Evolutionary conservation across 2,888 invertebrate species (phyloP).

Genomic region (Melikaiella ostensackeni): DNA sequence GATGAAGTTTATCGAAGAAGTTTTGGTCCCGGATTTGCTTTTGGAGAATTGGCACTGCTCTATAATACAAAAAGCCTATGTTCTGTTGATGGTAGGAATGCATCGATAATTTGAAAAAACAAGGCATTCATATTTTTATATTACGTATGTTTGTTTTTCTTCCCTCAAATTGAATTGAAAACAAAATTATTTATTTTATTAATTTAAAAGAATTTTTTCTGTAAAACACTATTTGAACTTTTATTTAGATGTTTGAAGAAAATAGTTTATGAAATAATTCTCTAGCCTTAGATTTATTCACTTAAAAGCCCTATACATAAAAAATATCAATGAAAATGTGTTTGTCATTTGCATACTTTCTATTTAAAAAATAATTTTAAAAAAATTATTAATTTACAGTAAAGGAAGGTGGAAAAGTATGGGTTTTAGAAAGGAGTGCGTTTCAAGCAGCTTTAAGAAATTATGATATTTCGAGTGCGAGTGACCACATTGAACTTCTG

Average conservation of each 20-base stretch:
- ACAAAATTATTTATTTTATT: too few relatives aligned
- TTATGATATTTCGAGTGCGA: conserved; percentile 86
- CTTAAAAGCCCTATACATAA: too few relatives aligned
- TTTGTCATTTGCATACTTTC: too few relatives aligned
- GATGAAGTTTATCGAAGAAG: conserved; percentile 85
- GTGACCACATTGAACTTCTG: conserved; percentile 89
- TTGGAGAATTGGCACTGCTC: conserved; percentile 95
- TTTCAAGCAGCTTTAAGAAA: conserved; percentile 93
- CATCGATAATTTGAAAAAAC: background rate
- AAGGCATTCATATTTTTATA: background rate
- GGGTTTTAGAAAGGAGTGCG: conserved; percentile 90
- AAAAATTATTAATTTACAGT: conserved; percentile 77
- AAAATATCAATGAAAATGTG: too few relatives aligned
- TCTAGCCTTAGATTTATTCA: too few relatives aligned
- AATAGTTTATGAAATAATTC: too few relatives aligned
- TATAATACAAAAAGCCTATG: conserved; percentile 95
- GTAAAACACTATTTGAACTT: too few relatives aligned
- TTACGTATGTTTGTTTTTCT: too few relatives aligned
- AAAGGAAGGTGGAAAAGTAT: conserved; percentile 87
- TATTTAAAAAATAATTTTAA: background rate
- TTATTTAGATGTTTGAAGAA: too few relatives aligned
- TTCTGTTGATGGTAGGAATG: conserved; percentile 85
- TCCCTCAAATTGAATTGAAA: too few relatives aligned
- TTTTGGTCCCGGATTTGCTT: conserved; percentile 88
- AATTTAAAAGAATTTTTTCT: too few relatives aligned